Evolutionary conservation across 2,888 invertebrate species (phyloP).

Genomic region (Notodonta ziczac): DNA sequence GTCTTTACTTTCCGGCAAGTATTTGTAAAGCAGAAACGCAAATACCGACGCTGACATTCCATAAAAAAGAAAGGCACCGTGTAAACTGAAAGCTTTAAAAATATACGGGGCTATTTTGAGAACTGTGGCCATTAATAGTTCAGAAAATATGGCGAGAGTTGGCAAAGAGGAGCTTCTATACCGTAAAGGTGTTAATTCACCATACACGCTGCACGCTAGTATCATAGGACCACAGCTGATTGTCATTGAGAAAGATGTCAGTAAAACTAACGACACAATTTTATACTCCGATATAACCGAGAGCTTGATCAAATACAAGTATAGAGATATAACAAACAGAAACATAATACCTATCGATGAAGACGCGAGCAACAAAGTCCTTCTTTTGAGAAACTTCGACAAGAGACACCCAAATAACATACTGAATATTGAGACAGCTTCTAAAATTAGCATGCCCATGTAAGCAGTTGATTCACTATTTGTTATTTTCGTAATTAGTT

Average conservation of each 20-base stretch:
- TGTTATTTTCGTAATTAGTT: constrained; percentile 46
- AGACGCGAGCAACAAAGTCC: constrained; percentile 41
- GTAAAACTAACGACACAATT: constrained; percentile 40
- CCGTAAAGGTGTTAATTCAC: constrained; percentile 46
- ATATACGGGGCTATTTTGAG: constrained; percentile 47
- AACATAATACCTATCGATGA: constrained; percentile 45
- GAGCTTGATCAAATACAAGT: constrained; percentile 47
- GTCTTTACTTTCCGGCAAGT: constrained; percentile 53
- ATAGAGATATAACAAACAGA: constrained; percentile 45
- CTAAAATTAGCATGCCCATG: constrained; percentile 54
- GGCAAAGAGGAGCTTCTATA: constrained; percentile 42
- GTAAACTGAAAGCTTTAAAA: constrained; percentile 38
- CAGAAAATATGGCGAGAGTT: constrained; percentile 34
- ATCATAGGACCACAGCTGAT: constrained; percentile 54
- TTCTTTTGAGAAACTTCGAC: constrained; percentile 40
- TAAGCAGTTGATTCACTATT: constrained; percentile 43
- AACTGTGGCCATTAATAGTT: constrained; percentile 38
- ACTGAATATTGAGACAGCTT: constrained; percentile 49
- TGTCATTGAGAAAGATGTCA: constrained; percentile 46
- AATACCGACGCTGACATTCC: constrained; percentile 42
- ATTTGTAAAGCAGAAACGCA: constrained; percentile 38
- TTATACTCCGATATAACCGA: constrained; percentile 39
- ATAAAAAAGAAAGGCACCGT: constrained; percentile 49
- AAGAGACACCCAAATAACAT: constrained; percentile 42
- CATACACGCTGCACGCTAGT: constrained; percentile 43